Evolutionary conservation across 2,797 vertebrate genomes (phyloP), one percentile per base, ranked within the genome.

Genomic region (Jordanella pulchra): DNA sequence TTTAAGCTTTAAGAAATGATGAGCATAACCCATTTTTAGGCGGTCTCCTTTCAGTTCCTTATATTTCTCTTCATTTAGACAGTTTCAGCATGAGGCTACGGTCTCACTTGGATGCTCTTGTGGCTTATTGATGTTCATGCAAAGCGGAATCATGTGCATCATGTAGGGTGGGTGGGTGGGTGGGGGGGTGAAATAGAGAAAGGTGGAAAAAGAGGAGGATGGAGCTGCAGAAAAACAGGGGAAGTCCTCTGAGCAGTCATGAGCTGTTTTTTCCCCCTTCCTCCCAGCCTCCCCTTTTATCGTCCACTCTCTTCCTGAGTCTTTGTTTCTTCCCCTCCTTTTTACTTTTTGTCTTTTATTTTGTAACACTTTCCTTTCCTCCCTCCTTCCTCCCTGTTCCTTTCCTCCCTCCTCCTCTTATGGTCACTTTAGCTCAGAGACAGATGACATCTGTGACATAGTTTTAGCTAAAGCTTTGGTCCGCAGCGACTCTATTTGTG

Each of bases 391-490:
- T 30, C 48, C 15, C 55, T 54, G 65, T 30, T 73, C 56, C 55
- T 51, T 39, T 50, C 27, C 72, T 45, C 60, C 17, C 13, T 0
- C 66, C 55, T 71, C 68, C 64, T 67, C 56, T 14, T n/a, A 13
- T 25, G 60, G 60, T 63, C 60, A 25, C 35, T 15, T 39, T 47
- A 15, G 70, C 61, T 82, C 56, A 28, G 75, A 71, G 58, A 76
- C 76, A 4, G 15, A 66, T 83, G 84, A 91, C 79, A 83, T 67
- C 27, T 0, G 27, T 71, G 51, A 86, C 83, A 78, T 0, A 74
- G 77, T 87, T 89, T 86, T 84, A n/a, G 76, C 80, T 79, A 76
- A 86, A 87, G 78, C 82, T 81, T 65, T 68, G 30, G 14, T 74
- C 45, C 58, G 44, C 77, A 79, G 84, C 75, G 78, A 85, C 50